These are phyloP conservation scores for Phrynosoma platyrhinos DNA, from an alignment of 2,113 vertebrate species.

Conservation along the genomic window DNA sequence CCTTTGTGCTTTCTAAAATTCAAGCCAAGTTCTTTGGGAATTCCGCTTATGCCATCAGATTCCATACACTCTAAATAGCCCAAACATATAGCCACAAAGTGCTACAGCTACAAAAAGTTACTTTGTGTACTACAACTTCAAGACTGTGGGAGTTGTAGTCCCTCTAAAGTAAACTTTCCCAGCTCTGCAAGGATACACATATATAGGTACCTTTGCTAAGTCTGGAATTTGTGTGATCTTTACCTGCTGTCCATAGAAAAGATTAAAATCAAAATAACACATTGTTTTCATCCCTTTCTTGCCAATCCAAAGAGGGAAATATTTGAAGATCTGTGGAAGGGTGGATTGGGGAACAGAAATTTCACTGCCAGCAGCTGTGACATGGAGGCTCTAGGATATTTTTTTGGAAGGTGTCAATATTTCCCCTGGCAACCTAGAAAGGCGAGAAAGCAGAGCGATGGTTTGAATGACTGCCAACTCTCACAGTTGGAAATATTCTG, in stretches of 20 bases:
- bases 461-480: slow-evolving; percentile 11
- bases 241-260: neutral
- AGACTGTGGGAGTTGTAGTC: no score
- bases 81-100: neutral
- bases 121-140: no score
- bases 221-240: neutral
- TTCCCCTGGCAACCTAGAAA: slow-evolving; percentile 24
- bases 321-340: neutral
- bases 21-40: neutral
- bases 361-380: neutral
- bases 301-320: neutral
- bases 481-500: slow-evolving; percentile 6
- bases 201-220: neutral
- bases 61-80: neutral
- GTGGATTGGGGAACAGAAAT: neutral
- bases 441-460: slow-evolving; percentile 19
- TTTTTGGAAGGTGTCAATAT: slow-evolving; percentile 26
- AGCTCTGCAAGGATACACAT: no score
- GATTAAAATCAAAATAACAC: neutral
- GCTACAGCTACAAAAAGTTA: neutral
- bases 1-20: neutral
- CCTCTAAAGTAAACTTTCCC: no score
- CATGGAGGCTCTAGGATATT: neutral
- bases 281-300: neutral
- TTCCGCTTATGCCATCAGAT: neutral